phyloP scores from a whole-genome alignment of 2,888 invertebrate species.

The Ditula angustiorana region DNA sequence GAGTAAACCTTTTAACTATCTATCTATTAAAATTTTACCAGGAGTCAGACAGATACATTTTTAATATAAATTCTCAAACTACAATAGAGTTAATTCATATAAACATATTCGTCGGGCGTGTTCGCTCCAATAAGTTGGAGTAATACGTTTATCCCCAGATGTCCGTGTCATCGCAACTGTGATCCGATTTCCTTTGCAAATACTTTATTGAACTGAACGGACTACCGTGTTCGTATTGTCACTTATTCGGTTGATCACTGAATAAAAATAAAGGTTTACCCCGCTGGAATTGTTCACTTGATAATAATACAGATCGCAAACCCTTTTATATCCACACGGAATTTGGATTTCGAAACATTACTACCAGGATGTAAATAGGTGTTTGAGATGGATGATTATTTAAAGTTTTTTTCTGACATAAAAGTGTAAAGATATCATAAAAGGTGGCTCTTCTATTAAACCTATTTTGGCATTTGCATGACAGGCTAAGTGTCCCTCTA shows the following conservation, averaged over 20 bases:
- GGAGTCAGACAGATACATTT: background rate
- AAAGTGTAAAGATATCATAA: too few species aligned
- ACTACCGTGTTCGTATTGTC: background rate
- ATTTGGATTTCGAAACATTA: too few species aligned
- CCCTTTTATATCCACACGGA: too few species aligned
- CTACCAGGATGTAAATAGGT: too few species aligned
- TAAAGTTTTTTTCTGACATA: too few species aligned
- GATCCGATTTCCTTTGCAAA: conserved; percentile 23
- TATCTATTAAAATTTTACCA: too few species aligned
- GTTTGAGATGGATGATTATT: too few species aligned
- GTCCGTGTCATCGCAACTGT: conserved; percentile 13
- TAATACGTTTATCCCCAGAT: conserved; percentile 52
- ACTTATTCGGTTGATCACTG: conserved; percentile 6
- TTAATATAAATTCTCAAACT: background rate
- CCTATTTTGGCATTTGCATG: too few species aligned
- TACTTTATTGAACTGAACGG: conserved; percentile 13
- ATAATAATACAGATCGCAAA: too few species aligned
- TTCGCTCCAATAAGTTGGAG: conserved; percentile 51
- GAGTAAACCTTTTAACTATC: too few species aligned
- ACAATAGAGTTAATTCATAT: background rate
- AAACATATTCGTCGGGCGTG: conserved; percentile 20
- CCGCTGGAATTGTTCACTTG: background rate
- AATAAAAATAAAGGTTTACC: background rate
- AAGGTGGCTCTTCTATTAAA: too few species aligned
- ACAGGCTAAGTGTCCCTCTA: too few species aligned